Conservation (phyloP, 2,797 vertebrate species). For the Coregonus suidteri region DNA sequence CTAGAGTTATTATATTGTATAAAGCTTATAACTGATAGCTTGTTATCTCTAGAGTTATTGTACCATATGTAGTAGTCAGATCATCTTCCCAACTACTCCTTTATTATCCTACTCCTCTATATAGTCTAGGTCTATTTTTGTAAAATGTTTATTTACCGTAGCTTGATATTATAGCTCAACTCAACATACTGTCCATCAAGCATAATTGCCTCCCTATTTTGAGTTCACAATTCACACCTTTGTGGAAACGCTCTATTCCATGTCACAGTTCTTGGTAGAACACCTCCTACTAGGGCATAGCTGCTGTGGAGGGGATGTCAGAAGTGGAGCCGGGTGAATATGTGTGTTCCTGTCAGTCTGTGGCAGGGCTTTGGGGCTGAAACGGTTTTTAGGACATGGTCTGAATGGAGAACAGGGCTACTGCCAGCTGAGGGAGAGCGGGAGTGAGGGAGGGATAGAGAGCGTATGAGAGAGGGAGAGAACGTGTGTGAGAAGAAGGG, state of each 20-base stretch:
- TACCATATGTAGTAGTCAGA: not conserved
- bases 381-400: not conserved
- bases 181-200: not conserved
- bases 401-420: not conserved
- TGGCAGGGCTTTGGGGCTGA: not conserved
- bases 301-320: not conserved
- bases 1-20: constrained; percentile 8
- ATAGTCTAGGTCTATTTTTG: too few relatives aligned
- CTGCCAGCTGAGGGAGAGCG: not conserved
- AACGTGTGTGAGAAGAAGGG: not conserved
- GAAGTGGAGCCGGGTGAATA: not conserved
- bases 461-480: not conserved
- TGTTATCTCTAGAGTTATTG: not conserved
- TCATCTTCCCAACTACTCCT: not conserved
- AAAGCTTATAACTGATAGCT: constrained; percentile 12
- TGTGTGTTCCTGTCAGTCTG: not conserved
- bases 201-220: constrained; percentile 2
- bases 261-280: not conserved
- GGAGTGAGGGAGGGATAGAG: not conserved
- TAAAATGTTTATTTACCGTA: too few relatives aligned
- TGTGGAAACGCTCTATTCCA: not conserved
- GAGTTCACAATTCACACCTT: not conserved
- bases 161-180: not conserved
- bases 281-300: not conserved
- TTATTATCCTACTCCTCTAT: too few relatives aligned